Evolutionary conservation across 2,888 invertebrate genomes (phyloP).

Genomic region (Rambutsinella grinnellia): DNA sequence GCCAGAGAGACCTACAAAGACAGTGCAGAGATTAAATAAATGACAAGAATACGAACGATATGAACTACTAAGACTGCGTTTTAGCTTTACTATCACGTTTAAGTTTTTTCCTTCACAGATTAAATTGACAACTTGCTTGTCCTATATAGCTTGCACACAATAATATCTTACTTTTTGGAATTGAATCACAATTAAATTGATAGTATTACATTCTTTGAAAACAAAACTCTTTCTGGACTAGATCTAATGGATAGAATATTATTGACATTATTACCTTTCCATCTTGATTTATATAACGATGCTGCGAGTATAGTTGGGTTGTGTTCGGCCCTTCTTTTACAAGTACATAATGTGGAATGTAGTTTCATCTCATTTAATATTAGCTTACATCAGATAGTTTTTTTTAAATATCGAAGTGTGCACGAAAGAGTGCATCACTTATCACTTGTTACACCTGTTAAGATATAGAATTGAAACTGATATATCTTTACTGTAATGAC

Average conservation of each 20-base stretch:
- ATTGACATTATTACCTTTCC: constrained; percentile 29
- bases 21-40: constrained; percentile 76
- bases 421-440: background rate
- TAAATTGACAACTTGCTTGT: constrained; percentile 29
- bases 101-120: constrained; percentile 43
- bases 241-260: constrained; percentile 26
- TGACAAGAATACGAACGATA: background rate
- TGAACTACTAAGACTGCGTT: constrained; percentile 61
- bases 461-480: background rate
- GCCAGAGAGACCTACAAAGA: constrained; percentile 81
- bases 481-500: background rate
- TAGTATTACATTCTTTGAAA: constrained; percentile 27
- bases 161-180: constrained; percentile 24
- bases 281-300: constrained; percentile 12
- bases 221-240: constrained; percentile 35
- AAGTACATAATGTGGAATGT: constrained; percentile 38
- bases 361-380: no score
- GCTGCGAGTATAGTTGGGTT: constrained; percentile 1
- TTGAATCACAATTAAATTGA: constrained; percentile 43
- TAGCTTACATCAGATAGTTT: background rate
- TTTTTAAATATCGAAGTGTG: background rate
- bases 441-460: background rate
- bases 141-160: constrained; percentile 29
- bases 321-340: constrained; percentile 11
- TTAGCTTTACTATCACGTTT: constrained; percentile 51